Evolutionary conservation across 2,797 vertebrate species (phyloP), one percentile per base, ranked within the genome.

Genomic region (Erpetoichthys calabaricus): DNA sequence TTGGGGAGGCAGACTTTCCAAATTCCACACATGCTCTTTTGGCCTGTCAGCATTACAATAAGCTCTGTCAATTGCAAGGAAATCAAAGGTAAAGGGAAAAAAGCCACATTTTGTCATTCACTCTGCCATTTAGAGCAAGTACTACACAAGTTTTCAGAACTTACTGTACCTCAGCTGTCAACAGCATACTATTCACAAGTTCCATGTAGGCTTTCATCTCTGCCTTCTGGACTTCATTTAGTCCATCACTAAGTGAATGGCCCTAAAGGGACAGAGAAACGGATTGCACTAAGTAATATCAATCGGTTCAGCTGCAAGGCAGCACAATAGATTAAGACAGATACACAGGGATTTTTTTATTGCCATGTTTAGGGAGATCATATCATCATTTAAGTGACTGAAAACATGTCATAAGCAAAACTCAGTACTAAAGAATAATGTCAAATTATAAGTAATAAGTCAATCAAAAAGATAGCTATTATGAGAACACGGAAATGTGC

Each of bases 201-300:
- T 99, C 94, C 92, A 98, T 97, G 78, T 96, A 99, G 7, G 95
- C 95, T 75, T 99, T 99, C 94, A 98, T 95, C 76, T 98, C 95
- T 57, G 95, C 95, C 74, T 92, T 92, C 68, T 98, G 94, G 62
- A 98, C 84, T 61, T 99, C 95, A 71, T 96, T 90, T 70, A 98
- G 70, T 4, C 89, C 81, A 49, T 97, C 93, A 62, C 92, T 98
- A 73, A 98, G 81, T 68, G 90, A 93, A 82, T 97, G 89, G 67
- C 94, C 95, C 96, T 99, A 76, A 60, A 44, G 57, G 69, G 56
- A 62, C 63, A 67, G 5, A 66, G 71, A 75, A 65, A 56, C 61
- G 51, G 25, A 1, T 55, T 62, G 65, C 25, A 52, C 46, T 44
- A 9, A 57, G 55, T 53, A 51, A 54, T 53, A 56, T 47, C 53